These are phyloP conservation scores for Megathymus violae DNA, from an alignment of 1,140 invertebrate genomes.

Conservation along the genomic window DNA sequence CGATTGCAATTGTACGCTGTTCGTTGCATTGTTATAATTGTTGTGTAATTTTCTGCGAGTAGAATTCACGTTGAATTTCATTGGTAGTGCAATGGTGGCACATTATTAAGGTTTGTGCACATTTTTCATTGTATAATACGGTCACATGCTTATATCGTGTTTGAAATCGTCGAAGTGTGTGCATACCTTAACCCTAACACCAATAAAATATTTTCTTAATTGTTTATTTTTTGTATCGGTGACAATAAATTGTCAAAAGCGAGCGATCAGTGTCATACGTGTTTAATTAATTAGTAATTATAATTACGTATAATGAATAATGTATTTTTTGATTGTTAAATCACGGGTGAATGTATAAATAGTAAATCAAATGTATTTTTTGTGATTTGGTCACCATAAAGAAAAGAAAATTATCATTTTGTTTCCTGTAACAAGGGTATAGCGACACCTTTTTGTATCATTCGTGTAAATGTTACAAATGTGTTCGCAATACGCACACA, in stretches of 20 bases:
- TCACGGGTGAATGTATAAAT: slow-evolving; percentile 47
- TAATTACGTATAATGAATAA: slow-evolving; percentile 45
- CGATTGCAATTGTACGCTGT: not conserved
- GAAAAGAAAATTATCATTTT: slow-evolving; percentile 11
- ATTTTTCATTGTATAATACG: slow-evolving; percentile 37
- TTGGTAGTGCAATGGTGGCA: slow-evolving; percentile 13
- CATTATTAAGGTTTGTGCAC: slow-evolving; percentile 50
- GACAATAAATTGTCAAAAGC: slow-evolving; percentile 62
- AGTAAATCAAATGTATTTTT: slow-evolving; percentile 44
- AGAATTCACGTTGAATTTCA: not conserved
- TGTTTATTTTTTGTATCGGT: slow-evolving; percentile 41
- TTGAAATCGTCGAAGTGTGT: slow-evolving; percentile 39
- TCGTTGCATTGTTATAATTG: not conserved
- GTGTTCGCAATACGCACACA: slow-evolving; percentile 26
- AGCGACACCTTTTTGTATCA: not conserved
- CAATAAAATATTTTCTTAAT: slow-evolving; percentile 19
- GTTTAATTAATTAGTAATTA: slow-evolving; percentile 44
- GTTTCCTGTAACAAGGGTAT: too few relatives aligned
- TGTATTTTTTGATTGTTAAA: slow-evolving; percentile 32
- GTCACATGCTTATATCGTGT: slow-evolving; percentile 20
- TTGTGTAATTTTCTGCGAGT: too few relatives aligned
- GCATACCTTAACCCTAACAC: slow-evolving; percentile 41
- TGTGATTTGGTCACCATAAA: slow-evolving; percentile 32
- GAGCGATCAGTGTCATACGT: slow-evolving; percentile 52
- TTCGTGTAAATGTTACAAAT: not conserved